Evolutionary conservation across 2,797 vertebrate genomes (phyloP).

Genomic region (Clamator glandarius): DNA sequence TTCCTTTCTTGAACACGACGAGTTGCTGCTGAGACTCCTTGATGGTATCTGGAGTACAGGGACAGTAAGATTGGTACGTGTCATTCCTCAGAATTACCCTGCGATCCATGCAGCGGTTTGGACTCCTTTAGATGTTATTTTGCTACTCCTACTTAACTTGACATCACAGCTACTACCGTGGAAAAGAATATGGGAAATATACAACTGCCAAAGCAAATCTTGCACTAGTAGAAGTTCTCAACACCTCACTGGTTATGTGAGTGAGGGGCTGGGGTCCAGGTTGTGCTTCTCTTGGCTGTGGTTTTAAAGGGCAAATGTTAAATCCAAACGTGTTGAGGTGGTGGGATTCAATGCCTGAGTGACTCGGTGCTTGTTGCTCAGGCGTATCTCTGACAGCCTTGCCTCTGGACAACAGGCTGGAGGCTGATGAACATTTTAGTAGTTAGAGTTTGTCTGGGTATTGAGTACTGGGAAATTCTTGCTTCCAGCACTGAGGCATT

Average conservation of each 20-base stretch:
- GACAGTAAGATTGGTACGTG: background rate
- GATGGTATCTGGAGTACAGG: background rate
- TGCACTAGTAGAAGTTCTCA: background rate
- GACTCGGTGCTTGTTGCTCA: background rate
- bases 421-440: background rate
- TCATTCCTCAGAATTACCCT: background rate
- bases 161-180: rapidly evolving
- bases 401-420: background rate
- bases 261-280: rapidly evolving
- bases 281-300: background rate
- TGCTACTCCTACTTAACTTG: background rate
- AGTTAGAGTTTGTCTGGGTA: background rate
- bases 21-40: background rate
- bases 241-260: background rate
- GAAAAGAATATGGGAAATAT: background rate
- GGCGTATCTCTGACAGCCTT: background rate
- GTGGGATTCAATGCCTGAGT: background rate
- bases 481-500: background rate
- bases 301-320: background rate
- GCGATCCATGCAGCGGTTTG: rapidly evolving
- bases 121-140: background rate
- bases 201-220: rapidly evolving
- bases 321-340: background rate
- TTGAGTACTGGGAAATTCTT: background rate
- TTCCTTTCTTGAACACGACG: background rate